Evolutionary conservation across 2,797 vertebrate genomes (phyloP).

Genomic region (Anomalospiza imberbis): DNA sequence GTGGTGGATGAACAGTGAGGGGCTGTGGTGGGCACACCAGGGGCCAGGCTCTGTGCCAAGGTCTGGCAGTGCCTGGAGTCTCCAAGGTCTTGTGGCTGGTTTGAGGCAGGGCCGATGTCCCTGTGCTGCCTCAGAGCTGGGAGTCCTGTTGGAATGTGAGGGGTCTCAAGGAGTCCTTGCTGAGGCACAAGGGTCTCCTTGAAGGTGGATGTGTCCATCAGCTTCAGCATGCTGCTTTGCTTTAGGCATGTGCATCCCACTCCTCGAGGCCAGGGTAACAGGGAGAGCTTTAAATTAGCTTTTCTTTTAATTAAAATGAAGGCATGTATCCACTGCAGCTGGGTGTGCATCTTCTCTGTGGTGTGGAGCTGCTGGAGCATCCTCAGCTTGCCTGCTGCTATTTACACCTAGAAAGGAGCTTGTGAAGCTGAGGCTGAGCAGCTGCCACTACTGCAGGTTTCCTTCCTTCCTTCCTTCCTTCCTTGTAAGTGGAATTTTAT

Average conservation of each 20-base stretch:
- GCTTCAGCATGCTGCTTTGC: background rate
- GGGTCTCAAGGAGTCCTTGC: background rate
- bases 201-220: fast-evolving
- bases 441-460: background rate
- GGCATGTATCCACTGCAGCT: background rate
- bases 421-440: background rate
- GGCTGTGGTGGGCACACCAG: background rate
- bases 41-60: fast-evolving
- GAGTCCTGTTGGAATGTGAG: fast-evolving
- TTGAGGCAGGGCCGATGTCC: background rate
- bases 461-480: background rate
- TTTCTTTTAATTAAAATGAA: background rate
- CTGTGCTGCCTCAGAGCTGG: fast-evolving
- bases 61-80: fast-evolving
- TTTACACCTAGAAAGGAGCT: background rate
- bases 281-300: background rate
- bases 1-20: fast-evolving
- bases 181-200: fast-evolving
- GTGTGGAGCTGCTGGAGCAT: background rate
- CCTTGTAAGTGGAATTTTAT: background rate
- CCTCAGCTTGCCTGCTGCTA: background rate
- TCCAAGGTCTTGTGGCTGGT: fast-evolving
- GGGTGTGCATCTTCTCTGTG: background rate
- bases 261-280: background rate
- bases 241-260: fast-evolving